Evolutionary conservation across 2,113 vertebrate genomes (phyloP).

Genomic region (Cygnus buccinator): DNA sequence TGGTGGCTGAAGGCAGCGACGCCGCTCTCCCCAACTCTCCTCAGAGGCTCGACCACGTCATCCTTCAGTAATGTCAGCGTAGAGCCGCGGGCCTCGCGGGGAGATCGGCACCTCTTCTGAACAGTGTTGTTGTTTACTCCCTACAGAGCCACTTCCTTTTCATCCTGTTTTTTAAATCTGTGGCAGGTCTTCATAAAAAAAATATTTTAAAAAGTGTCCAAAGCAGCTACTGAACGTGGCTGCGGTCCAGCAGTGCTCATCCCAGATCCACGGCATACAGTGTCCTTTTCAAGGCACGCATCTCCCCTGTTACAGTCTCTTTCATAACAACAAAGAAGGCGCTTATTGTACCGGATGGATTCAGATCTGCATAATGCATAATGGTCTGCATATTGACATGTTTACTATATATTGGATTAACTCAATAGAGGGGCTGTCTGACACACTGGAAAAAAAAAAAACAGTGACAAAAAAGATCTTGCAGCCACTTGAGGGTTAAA

Average conservation of each 20-base stretch:
- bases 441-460: not conserved
- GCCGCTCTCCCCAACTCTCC: not conserved
- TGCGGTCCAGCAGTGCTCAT: not conserved
- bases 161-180: constrained; percentile 34
- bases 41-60: not conserved
- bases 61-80: not conserved
- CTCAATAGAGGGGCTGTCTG: not conserved
- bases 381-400: not conserved
- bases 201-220: not conserved
- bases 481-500: not conserved
- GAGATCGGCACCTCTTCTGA: constrained; percentile 4
- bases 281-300: not conserved
- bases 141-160: constrained; percentile 15
- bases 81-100: not conserved
- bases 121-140: constrained; percentile 32
- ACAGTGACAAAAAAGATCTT: not conserved
- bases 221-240: not conserved
- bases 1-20: not conserved
- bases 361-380: not conserved
- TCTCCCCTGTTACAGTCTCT: not conserved
- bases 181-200: not conserved
- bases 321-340: not conserved
- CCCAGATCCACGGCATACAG: not conserved
- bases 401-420: not conserved
- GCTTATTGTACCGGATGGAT: not conserved